phyloP scores from a whole-genome alignment of 2,888 invertebrate genomes.

The Pollenia amentaria region DNA sequence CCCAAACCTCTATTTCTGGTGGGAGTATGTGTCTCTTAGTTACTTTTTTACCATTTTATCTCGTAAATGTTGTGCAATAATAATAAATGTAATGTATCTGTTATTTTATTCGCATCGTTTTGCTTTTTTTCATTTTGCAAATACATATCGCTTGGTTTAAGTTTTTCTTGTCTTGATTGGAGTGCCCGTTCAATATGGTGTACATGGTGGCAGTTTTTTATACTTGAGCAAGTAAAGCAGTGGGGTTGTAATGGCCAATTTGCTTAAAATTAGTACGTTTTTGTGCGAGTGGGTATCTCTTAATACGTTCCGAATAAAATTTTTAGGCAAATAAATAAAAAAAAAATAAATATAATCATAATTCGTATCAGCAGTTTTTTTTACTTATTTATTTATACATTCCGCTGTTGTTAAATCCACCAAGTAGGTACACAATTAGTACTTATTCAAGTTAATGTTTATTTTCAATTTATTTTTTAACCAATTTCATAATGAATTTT shows the following conservation, averaged over 20 bases:
- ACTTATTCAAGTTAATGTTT: no score
- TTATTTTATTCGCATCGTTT: slow-evolving; percentile 53
- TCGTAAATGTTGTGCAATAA: slow-evolving; percentile 67
- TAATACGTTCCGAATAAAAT: slow-evolving; percentile 37
- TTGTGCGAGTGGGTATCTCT: slow-evolving; percentile 6
- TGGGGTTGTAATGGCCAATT: slow-evolving; percentile 55
- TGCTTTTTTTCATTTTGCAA: slow-evolving; percentile 19
- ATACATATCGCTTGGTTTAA: slow-evolving; percentile 50
- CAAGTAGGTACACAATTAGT: background rate
- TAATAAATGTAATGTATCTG: slow-evolving; percentile 72
- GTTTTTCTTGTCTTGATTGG: slow-evolving; percentile 13
- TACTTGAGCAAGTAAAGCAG: background rate
- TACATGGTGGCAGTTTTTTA: slow-evolving; percentile 25
- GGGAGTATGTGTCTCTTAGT: slow-evolving; percentile 14
- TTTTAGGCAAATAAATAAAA: slow-evolving; percentile 55
- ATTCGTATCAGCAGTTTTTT: slow-evolving; percentile 69
- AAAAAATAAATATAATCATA: slow-evolving; percentile 58
- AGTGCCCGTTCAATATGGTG: slow-evolving; percentile 1
- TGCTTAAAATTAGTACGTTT: slow-evolving; percentile 58
- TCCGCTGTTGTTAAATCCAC: background rate
- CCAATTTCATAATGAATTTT: background rate
- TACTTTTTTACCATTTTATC: slow-evolving; percentile 65
- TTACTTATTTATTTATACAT: slow-evolving; percentile 3
- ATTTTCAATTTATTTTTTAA: no score
- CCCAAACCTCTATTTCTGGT: slow-evolving; percentile 4